Conservation (phyloP, 1,140 invertebrate species). For the Meteorus sp. region DNA sequence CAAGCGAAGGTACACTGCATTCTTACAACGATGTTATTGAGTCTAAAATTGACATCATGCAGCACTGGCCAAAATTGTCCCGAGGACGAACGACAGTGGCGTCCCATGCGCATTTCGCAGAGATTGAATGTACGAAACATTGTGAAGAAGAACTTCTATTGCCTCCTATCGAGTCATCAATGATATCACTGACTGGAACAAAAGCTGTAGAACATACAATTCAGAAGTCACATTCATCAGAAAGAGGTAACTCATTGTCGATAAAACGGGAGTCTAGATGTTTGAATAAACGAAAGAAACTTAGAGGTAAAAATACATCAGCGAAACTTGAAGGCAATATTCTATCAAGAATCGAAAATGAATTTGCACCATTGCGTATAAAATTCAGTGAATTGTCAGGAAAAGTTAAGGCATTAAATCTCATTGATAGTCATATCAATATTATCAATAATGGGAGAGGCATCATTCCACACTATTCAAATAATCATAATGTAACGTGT, state of each 20-base stretch:
- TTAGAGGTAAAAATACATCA: not conserved
- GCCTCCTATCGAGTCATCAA: not conserved
- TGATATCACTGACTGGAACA: not conserved
- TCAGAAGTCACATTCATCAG: no score
- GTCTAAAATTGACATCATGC: not conserved
- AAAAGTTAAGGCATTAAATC: conserved; percentile 30
- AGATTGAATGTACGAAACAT: not conserved
- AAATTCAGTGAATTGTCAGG: conserved; percentile 34
- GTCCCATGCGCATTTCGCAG: conserved; percentile 9
- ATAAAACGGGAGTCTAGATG: not conserved
- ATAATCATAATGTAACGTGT: not conserved
- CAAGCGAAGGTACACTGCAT: conserved; percentile 32
- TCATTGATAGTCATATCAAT: conserved; percentile 12
- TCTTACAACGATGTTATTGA: not conserved
- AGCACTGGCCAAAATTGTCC: not conserved
- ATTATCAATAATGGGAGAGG: not conserved
- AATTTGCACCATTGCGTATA: conserved; percentile 31
- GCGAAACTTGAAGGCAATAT: conserved; percentile 25
- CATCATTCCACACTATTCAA: not conserved
- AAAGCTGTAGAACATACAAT: not conserved
- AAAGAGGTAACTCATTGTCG: no score
- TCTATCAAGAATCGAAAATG: conserved; percentile 34
- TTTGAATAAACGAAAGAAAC: not conserved
- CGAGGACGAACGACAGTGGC: not conserved
- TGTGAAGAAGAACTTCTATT: not conserved